Evolutionary conservation across 2,113 vertebrate species (phyloP), one percentile per base, ranked within the genome.

Genomic region (Cercopithecus mona): DNA sequence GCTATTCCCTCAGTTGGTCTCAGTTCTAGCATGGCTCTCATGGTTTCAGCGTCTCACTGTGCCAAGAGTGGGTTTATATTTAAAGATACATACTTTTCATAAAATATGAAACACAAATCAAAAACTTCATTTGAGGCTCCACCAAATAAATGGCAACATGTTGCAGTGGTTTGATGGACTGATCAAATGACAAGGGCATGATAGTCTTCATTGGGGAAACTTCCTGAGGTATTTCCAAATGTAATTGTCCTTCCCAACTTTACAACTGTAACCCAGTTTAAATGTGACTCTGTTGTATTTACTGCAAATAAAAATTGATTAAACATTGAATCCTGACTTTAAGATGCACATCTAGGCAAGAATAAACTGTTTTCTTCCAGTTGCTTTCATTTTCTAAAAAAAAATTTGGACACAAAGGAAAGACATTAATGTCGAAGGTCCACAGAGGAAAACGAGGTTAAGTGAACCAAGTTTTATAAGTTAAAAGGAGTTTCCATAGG

Each of bases 261-360:
- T 45, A 80, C 9, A 57, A 61, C 92, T 50, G 23, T 86, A 83
- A 45, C 1, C 6, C 45, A 79, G 38, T 59, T 82, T 76, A 75
- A 66, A 94, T 22, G 27, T 52, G 16, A 72, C 16, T 66, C 52
- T 6, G 30, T 14, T 55, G 5, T 61, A 84, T 7, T 90, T 16
- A 84, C 38, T 90, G 32, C 35, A 48, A 83, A 22, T 35, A 80
- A 93, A 81, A 92, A 75, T 40, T 11, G 27, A 43, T 87, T 73
- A 55, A 55, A 91, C 23, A 79, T 23, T 48, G 22, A 38, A 89
- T 57, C 50, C 52, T 32, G 68, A 38, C 57, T 76, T 81, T 72
- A 89, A 13, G 30, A 95, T 52, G n/a, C 4, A 40, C 6, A 27
- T 52, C 14, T 6, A 80, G 14, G 38, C 38, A 78, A 73, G 57